Conservation (phyloP, 1,140 invertebrate genomes). For the Drosophila nigromelanica region DNA sequence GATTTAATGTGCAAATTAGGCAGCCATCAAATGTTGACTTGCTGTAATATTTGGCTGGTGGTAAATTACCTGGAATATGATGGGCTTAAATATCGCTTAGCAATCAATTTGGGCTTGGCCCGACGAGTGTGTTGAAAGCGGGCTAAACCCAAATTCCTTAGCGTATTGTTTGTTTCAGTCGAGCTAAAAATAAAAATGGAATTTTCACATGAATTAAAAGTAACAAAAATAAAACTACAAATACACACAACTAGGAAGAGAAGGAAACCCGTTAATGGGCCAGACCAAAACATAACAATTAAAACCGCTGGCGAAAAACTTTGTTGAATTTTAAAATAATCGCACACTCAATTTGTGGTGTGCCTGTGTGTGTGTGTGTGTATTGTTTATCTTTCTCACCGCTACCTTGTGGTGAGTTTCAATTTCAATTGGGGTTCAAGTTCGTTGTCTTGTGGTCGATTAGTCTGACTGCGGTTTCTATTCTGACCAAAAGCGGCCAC, state of each 20-base stretch:
- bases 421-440: constrained; percentile 20
- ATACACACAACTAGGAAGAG: background rate
- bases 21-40: background rate
- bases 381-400: constrained; percentile 51
- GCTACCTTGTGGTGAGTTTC: constrained; percentile 40
- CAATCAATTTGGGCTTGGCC: constrained; percentile 23
- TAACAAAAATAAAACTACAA: background rate
- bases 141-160: background rate
- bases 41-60: background rate
- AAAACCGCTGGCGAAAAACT: constrained; percentile 3
- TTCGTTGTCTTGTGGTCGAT: constrained; percentile 26
- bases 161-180: constrained; percentile 6
- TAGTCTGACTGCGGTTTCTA: constrained; percentile 29
- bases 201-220: constrained; percentile 44
- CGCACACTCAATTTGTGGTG: constrained; percentile 2
- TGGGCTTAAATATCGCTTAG: background rate
- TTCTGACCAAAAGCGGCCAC: constrained; percentile 14
- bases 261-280: constrained; percentile 30
- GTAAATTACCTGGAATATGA: no score
- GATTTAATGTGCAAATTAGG: no score
- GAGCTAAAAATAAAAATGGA: constrained; percentile 19
- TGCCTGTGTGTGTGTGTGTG: constrained; percentile 1
- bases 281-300: background rate
- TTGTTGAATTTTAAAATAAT: constrained; percentile 58
- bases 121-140: background rate